These are phyloP conservation scores for Idaea dimidiata DNA, from an alignment of 2,888 invertebrate genomes.

Conservation along the genomic window DNA sequence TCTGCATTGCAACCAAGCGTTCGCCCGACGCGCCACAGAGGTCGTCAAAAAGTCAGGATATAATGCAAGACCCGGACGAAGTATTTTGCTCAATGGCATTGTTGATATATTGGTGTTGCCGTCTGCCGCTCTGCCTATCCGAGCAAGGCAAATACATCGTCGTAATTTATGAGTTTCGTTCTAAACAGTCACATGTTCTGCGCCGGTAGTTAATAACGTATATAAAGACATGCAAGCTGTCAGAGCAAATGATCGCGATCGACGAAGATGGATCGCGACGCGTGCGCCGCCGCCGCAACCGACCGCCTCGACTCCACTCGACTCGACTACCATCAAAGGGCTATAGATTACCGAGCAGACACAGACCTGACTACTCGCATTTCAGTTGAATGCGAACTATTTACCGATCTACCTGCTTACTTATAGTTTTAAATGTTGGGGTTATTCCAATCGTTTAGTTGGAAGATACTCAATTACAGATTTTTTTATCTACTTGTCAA, in stretches of 20 bases:
- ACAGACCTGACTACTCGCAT: neutral
- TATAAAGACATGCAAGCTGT: constrained; percentile 42
- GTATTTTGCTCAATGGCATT: too few species aligned
- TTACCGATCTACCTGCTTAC: neutral
- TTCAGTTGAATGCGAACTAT: neutral
- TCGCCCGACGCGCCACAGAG: too few species aligned
- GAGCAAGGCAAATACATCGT: neutral
- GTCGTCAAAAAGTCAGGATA: too few species aligned
- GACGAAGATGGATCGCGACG: constrained; percentile 44
- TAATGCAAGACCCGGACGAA: too few species aligned
- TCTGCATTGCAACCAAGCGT: too few species aligned
- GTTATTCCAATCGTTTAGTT: too few species aligned
- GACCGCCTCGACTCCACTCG: neutral
- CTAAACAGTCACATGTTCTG: neutral
- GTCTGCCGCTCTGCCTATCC: too few species aligned
- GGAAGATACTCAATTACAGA: too few species aligned
- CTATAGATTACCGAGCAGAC: neutral
- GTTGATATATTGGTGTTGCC: too few species aligned
- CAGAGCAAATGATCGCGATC: constrained; percentile 48
- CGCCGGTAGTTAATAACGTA: constrained; percentile 25
- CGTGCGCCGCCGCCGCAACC: neutral
- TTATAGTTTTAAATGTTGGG: neutral
- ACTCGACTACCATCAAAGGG: neutral
- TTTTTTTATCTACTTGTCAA: too few species aligned
- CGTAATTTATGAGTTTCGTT: neutral